Percentiles rank a stretch among this genome's conserved stretches.
These are phyloP conservation scores for Calonectris borealis DNA, from an alignment of 2,113 vertebrate species.

Conservation along the genomic window DNA sequence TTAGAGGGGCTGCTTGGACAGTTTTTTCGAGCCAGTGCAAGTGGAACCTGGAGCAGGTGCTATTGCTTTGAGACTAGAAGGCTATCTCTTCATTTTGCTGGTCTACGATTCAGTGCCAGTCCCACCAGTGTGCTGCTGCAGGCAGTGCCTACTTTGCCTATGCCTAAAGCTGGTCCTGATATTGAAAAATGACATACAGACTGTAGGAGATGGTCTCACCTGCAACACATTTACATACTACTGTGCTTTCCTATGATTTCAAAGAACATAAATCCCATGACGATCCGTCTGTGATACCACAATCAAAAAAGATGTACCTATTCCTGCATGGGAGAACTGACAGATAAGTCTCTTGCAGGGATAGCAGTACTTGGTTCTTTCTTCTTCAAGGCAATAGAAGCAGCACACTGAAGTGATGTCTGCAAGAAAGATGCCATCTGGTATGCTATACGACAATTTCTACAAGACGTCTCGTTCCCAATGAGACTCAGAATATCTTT, in stretches of 20 bases:
- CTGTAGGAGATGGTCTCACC: background rate
- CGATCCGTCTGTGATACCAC: background rate
- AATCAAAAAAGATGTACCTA: background rate
- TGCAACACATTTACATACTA: background rate
- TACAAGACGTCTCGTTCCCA: conserved; percentile 44
- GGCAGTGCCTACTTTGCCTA: background rate
- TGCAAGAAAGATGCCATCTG: conserved; percentile 58
- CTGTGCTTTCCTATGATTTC: background rate
- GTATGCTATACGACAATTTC: conserved; percentile 15
- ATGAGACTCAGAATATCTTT: conserved; percentile 32
- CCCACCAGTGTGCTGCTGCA: background rate
- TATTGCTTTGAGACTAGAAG: background rate
- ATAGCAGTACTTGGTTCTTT: background rate
- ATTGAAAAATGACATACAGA: background rate
- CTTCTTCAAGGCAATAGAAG: conserved; percentile 44
- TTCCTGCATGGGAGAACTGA: background rate
- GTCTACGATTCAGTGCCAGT: background rate
- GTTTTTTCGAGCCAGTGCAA: background rate
- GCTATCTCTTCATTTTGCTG: background rate
- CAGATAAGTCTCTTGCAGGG: background rate
- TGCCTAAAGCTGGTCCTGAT: background rate
- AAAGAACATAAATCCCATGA: background rate
- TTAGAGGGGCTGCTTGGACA: background rate
- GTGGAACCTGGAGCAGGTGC: background rate
- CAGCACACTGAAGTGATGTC: background rate